Percentiles rank a stretch among this genome's conserved stretches.
Conservation (phyloP, 2,888 invertebrate species). For the Gortyna flavago region DNA sequence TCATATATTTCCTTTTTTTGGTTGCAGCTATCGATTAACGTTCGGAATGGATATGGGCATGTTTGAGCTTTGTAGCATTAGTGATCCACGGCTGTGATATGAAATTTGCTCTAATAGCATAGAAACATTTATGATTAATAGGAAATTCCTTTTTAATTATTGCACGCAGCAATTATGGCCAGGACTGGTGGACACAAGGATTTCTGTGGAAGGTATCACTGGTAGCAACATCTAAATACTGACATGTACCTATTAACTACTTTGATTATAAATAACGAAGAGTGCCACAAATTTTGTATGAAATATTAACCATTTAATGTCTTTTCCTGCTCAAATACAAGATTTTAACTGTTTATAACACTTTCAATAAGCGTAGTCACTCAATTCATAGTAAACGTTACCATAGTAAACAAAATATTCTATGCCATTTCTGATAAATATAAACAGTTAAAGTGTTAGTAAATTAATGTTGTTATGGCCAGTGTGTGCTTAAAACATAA, state of each 20-base stretch:
- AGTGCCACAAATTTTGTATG: constrained; percentile 68
- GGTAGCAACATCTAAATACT: constrained; percentile 89
- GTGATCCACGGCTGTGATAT: constrained; percentile 88
- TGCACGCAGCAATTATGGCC: constrained; percentile 90
- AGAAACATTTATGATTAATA: constrained; percentile 77
- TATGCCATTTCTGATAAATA: constrained; percentile 1
- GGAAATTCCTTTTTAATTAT: constrained; percentile 82
- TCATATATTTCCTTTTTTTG: constrained; percentile 80
- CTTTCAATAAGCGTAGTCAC: neutral
- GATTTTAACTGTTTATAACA: constrained; percentile 54
- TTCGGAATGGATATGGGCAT: constrained; percentile 90
- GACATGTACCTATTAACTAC: constrained; percentile 37
- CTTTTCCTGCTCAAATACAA: constrained; percentile 41
- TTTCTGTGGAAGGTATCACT: constrained; percentile 91
- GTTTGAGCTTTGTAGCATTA: constrained; percentile 86
- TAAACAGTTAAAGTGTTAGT: constrained; percentile 53
- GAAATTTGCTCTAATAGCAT: constrained; percentile 81
- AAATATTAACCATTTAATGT: constrained; percentile 40
- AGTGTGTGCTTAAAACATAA: constrained; percentile 54
- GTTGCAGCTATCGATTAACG: constrained; percentile 89
- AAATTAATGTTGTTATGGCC: constrained; percentile 52
- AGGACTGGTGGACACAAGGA: constrained; percentile 91
- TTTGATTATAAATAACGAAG: constrained; percentile 63
- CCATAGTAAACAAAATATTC: constrained; percentile 19
- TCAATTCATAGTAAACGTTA: constrained; percentile 23